Base-by-base conservation (phyloP, 2,797 vertebrate genomes). In the Pampus argenteus region DNA sequence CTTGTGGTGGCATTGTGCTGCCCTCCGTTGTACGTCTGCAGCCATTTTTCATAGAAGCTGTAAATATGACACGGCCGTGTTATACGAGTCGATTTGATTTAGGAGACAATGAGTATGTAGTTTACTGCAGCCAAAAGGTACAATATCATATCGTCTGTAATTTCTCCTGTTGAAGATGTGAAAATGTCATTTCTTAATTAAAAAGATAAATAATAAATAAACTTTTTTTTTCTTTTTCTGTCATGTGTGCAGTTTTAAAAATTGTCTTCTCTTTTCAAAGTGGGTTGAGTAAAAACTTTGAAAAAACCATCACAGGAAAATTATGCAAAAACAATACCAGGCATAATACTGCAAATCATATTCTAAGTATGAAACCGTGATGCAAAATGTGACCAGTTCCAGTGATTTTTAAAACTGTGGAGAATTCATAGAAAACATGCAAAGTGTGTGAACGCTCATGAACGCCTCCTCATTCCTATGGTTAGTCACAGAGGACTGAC, bases 301-400 rank as follows among this genome's bases (percentile, higher is more conserved):
- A 5, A 25, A 11, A 15, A 22, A 29, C 63, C 38, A 50, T 28
- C 11, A 34, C 56, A 45, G 74, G 57, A 84, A 88, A 66, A 66
- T 50, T 3, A 44, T 54, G 50, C n/a, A 66, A 66, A 71, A 75
- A 59, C 67, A 74, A 29, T 66, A 67, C 67, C 65, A 9, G 61
- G 45, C 61, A 73, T 29, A 20, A 47, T 25, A n/a, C 71, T 74
- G 47, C 38, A 29, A 48, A 42, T 66, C 42, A 59, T 44, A 65
- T 94, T 92, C 90, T 87, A 17, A 47, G 90, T 90, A 90, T 85
- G 88, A 90, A 91, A 85, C 70, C 18, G 28, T 88, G 84, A 91
- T 69, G 29, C 18, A 66, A 58, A 86, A 51, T 71, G 81, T 66
- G 76, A 88, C 28, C 9, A 50, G 62, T 86, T 86, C 79, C 76